Percentiles rank a stretch among this genome's conserved stretches.
Conservation (phyloP, 2,797 vertebrate species). For the Platalea minor region DNA sequence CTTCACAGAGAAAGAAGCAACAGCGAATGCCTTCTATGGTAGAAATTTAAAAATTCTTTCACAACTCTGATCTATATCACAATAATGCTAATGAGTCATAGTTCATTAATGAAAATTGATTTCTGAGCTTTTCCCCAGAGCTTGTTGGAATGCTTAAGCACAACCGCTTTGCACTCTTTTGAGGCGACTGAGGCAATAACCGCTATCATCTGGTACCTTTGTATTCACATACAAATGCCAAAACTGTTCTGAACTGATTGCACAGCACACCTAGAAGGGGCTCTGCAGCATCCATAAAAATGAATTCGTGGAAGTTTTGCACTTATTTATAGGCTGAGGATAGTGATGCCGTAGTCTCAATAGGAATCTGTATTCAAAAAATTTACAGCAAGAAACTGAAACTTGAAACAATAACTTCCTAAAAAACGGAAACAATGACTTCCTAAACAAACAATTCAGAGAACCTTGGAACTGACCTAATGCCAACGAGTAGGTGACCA, state of each 20-base stretch:
- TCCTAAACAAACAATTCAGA: neutral
- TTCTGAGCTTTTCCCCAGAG: neutral
- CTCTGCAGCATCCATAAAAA: neutral
- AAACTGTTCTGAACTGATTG: neutral
- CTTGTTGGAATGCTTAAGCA: neutral
- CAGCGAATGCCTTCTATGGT: neutral
- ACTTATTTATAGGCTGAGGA: neutral
- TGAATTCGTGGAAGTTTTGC: neutral
- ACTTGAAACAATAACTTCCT: neutral
- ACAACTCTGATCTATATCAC: neutral
- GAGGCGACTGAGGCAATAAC: neutral
- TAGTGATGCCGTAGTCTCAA: neutral
- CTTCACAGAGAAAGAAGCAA: neutral
- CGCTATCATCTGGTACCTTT: neutral
- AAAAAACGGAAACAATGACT: neutral
- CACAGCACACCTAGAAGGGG: neutral
- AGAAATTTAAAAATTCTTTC: neutral
- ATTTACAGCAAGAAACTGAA: neutral
- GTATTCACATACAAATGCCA: neutral
- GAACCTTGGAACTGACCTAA: neutral
- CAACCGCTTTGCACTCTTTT: neutral
- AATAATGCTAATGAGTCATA: neutral
- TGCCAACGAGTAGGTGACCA: neutral
- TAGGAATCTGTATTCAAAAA: neutral
- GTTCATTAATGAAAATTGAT: neutral